A percentile compares a stretch with the other conserved stretches of the same genome.
Conservation (phyloP, 2,797 vertebrate genomes). For the Falco biarmicus region DNA sequence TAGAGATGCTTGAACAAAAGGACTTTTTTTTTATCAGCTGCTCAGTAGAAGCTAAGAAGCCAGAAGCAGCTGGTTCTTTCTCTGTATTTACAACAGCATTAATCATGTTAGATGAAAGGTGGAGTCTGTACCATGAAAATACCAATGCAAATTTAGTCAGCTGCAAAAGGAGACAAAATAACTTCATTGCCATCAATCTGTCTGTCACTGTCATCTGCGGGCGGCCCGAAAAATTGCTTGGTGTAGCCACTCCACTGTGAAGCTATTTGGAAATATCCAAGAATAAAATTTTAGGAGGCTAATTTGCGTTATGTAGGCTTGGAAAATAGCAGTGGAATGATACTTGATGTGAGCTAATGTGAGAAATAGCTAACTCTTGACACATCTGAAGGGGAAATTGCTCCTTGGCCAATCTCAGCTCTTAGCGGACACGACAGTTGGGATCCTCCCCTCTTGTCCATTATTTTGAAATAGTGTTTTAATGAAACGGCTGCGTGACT, state of each 20-base stretch:
- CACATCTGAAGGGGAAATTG: background rate
- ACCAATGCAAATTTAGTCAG: background rate
- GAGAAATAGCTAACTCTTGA: background rate
- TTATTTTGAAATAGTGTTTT: accelerated
- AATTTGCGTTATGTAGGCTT: background rate
- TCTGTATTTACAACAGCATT: slow-evolving; percentile 28
- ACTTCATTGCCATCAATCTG: background rate
- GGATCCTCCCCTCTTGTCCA: background rate
- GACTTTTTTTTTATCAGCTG: background rate
- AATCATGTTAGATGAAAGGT: slow-evolving; percentile 42
- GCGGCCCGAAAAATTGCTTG: background rate
- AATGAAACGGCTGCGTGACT: background rate
- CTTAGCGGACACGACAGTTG: accelerated
- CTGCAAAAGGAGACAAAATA: background rate
- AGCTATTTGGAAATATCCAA: accelerated
- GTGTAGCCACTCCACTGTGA: background rate
- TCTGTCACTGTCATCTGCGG: background rate
- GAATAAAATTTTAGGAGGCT: background rate
- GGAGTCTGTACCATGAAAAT: slow-evolving; percentile 21
- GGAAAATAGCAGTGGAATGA: background rate
- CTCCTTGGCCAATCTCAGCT: background rate
- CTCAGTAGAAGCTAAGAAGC: background rate
- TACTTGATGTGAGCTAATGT: background rate
- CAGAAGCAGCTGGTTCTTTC: slow-evolving; percentile 62
- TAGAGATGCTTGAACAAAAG: slow-evolving; percentile 34